phyloP scores from a whole-genome alignment of 2,888 invertebrate genomes.

The Abrostola tripartita region DNA sequence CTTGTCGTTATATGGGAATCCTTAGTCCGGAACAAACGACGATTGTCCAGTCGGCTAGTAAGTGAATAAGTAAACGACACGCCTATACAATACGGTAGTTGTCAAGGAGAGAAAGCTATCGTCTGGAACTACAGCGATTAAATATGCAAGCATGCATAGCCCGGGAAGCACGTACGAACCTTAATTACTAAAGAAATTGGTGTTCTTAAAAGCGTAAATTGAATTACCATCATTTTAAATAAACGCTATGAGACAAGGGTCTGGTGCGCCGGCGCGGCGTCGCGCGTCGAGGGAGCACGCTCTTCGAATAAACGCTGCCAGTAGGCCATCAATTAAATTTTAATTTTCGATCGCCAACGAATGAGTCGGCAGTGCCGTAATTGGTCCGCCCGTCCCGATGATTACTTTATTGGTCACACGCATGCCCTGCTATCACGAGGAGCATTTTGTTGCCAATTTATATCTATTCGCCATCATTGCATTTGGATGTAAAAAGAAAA shows the following conservation, averaged over 20 bases:
- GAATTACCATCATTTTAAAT: constrained; percentile 84
- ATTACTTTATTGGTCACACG: constrained; percentile 85
- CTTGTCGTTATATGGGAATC: constrained; percentile 72
- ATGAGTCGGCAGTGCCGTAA: constrained; percentile 78
- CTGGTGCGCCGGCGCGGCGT: constrained; percentile 53
- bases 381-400: constrained; percentile 79
- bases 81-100: constrained; percentile 54
- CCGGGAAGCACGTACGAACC: constrained; percentile 21
- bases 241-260: constrained; percentile 67
- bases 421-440: constrained; percentile 68
- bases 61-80: constrained; percentile 51
- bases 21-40: constrained; percentile 62
- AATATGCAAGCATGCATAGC: constrained; percentile 24
- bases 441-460: constrained; percentile 71
- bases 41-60: constrained; percentile 60
- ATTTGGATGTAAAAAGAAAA: constrained; percentile 62
- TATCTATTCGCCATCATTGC: constrained; percentile 65
- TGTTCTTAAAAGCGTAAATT: constrained; percentile 76
- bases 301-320: constrained; percentile 64
- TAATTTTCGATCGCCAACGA: constrained; percentile 82
- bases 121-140: constrained; percentile 43
- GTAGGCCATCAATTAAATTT: constrained; percentile 83
- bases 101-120: constrained; percentile 52
- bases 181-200: constrained; percentile 59
- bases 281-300: constrained; percentile 57